These are phyloP conservation scores for Gambusia holbrooki DNA, from an alignment of 2,113 vertebrate species.

Conservation along the genomic window DNA sequence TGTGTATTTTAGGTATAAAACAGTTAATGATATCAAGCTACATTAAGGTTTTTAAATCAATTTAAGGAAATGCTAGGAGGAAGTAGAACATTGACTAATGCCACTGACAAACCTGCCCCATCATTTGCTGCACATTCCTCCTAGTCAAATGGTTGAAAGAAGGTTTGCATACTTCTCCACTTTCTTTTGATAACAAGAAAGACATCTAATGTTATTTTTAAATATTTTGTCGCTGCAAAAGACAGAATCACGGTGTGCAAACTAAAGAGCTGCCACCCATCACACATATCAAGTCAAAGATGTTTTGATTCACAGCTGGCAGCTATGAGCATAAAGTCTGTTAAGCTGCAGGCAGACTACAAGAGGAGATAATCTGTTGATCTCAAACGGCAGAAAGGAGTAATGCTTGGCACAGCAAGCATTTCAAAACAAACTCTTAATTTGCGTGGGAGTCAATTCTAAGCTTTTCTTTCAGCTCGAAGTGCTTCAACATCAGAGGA, in stretches of 20 bases:
- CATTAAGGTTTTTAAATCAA: background rate
- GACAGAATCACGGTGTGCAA: background rate
- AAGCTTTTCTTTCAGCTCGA: background rate
- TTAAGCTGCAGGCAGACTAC: background rate
- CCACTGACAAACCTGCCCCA: too few relatives aligned
- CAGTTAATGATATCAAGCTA: too few relatives aligned
- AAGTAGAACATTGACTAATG: too few relatives aligned
- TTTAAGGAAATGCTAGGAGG: background rate
- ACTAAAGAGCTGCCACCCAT: background rate
- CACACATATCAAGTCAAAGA: background rate
- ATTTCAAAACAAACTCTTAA: background rate
- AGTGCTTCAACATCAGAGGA: background rate
- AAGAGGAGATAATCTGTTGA: background rate
- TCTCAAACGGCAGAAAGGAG: background rate
- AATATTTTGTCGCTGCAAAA: background rate
- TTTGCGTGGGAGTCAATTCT: background rate
- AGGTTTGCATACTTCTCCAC: background rate
- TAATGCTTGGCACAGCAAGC: background rate
- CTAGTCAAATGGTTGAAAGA: background rate
- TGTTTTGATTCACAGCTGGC: background rate
- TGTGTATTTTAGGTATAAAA: too few relatives aligned
- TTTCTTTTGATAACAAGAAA: background rate
- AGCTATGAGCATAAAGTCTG: background rate
- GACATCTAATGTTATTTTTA: background rate
- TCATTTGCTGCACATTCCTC: background rate